Evolutionary conservation across 2,888 invertebrate genomes (phyloP).

Genomic region (Latrodectus hesperus): DNA sequence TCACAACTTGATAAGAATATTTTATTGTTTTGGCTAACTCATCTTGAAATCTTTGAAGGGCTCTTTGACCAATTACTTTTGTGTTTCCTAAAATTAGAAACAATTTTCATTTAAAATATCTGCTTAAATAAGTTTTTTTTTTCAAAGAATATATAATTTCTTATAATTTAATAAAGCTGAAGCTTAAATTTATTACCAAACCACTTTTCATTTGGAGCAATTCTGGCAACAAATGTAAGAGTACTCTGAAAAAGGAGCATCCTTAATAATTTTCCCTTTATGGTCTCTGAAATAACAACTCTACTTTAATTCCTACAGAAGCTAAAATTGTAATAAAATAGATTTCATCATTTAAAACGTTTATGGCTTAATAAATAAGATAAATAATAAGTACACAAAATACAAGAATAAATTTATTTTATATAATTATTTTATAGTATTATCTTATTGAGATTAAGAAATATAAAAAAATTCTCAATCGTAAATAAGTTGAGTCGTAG

Average conservation of each 20-base stretch:
- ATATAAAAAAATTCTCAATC: neutral
- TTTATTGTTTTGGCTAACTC: conserved; percentile 95
- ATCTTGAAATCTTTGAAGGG: conserved; percentile 82
- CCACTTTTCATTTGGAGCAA: conserved; percentile 99
- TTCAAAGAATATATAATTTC: too few species aligned
- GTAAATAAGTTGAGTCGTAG: neutral
- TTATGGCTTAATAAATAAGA: too few species aligned
- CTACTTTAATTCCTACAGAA: neutral
- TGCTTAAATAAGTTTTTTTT: too few species aligned
- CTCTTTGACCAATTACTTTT: conserved; percentile 90
- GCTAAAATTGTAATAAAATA: neutral
- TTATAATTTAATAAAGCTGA: neutral
- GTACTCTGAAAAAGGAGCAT: conserved; percentile 97
- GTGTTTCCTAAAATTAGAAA: conserved; percentile 82
- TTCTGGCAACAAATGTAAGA: conserved; percentile 88
- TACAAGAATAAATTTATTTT: neutral
- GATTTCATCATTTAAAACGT: neutral
- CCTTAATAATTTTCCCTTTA: conserved; percentile 88
- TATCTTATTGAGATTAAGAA: neutral
- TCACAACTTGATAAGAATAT: conserved; percentile 97
- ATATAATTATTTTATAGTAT: neutral
- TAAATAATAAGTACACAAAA: neutral
- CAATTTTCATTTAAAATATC: neutral
- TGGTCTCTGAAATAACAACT: conserved; percentile 79
- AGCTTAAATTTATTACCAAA: conserved; percentile 81